Base-by-base conservation (phyloP, 2,888 invertebrate species). In the Laspeyria flexula region DNA sequence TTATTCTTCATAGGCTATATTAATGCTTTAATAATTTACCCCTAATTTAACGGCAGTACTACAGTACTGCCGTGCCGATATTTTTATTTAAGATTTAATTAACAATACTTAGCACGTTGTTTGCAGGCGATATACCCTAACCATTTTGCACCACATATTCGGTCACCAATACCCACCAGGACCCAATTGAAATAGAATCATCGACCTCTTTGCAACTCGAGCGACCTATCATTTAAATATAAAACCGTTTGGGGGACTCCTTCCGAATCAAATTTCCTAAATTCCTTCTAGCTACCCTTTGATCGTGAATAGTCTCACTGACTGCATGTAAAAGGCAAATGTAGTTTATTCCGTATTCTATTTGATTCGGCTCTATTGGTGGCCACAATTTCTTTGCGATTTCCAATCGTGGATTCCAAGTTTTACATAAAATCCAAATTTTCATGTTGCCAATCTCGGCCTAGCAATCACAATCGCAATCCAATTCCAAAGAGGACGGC, bases 381-480 rank as follows among this genome's bases (percentile, higher is more conserved):
- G 40, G 41, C 42, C 42, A 42, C 50, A 46, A 55, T 60, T 55
- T 57, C 45, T 59, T 59, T 60, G 52, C 46, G 44, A 44, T 60
- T 61, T 46, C 50, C 55, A 57, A 58, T 60, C 39, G 51, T 40
- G 49, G 48, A 54, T 66, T 60, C 53, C 47, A n/a, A 56, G 55
- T 68, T 68, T 66, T 61, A 71, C 66, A 66, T 64, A 67, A 71
- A 72, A 75, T 69, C 71, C 50, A 50, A 70, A 70, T 57, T 66
- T 70, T 70, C 64, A 70, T 68, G 47, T 51, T 55, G 15, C 60
- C 70, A 58, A 68, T 69, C 70, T 70, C 71, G 71, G 70, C 67
- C 73, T 67, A 65, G 55, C 69, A 67, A 68, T 71, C 58, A 65
- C 69, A 70, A 77, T 77, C 60, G 67, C 69, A 70, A 77, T 77